Percentiles rank a stretch among this genome's conserved stretches.
Evolutionary conservation across 2,113 vertebrate genomes (phyloP).

Genomic region (Syngnathus typhle): DNA sequence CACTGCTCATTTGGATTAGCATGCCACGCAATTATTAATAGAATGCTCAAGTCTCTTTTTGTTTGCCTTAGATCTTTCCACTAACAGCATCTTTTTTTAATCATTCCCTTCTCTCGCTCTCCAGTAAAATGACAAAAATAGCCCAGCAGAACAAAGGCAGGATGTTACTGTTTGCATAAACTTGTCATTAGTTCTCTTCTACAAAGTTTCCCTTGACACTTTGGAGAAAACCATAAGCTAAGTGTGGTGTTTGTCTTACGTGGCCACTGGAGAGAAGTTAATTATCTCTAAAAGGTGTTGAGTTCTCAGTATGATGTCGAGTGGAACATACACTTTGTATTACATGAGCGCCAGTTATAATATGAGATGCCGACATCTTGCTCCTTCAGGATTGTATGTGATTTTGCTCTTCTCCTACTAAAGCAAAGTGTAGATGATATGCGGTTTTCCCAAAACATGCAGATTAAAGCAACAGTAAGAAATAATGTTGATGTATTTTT

Average conservation of each 20-base stretch:
- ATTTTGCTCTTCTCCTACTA: background rate
- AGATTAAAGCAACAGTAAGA: too few relatives aligned
- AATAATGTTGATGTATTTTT: background rate
- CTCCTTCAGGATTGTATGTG: background rate
- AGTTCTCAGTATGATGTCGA: constrained; percentile 25
- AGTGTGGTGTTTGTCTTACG: constrained; percentile 46
- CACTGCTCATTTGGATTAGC: constrained; percentile 55
- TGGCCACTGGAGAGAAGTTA: constrained; percentile 37
- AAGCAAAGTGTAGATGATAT: background rate
- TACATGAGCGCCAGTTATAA: constrained; percentile 2
- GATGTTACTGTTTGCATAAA: constrained; percentile 53
- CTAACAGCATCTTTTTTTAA: constrained; percentile 41
- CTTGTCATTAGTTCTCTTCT: constrained; percentile 55
- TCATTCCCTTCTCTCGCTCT: constrained; percentile 29
- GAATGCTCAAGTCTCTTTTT: constrained; percentile 53
- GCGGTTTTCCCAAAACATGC: background rate
- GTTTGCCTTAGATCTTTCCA: constrained; percentile 54
- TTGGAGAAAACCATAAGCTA: constrained; percentile 52
- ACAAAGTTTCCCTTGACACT: constrained; percentile 57
- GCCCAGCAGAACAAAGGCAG: constrained; percentile 57
- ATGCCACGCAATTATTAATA: constrained; percentile 53
- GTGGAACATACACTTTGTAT: constrained; percentile 17
- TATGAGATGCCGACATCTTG: background rate
- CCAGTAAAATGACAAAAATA: constrained; percentile 55
- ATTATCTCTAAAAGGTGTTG: constrained; percentile 40